phyloP scores from a whole-genome alignment of 2,888 invertebrate genomes.

The Apamea crenata region DNA sequence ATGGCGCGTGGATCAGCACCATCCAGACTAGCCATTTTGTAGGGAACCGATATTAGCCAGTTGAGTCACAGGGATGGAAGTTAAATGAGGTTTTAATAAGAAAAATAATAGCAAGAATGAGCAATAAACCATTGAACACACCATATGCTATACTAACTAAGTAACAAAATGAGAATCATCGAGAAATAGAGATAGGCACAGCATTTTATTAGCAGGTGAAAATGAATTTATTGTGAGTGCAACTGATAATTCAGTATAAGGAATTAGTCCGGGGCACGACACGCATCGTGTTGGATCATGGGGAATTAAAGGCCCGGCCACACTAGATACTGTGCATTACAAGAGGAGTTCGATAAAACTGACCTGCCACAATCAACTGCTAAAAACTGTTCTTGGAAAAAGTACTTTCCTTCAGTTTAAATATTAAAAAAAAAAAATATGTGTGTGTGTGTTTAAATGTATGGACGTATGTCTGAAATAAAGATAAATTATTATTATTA shows the following conservation, averaged over 20 bases:
- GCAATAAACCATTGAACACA: conserved; percentile 31
- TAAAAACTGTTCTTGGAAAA: not conserved
- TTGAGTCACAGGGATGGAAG: not conserved
- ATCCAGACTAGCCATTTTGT: not conserved
- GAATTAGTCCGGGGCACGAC: conserved; percentile 66
- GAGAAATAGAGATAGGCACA: conserved; percentile 63
- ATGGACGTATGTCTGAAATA: too few relatives aligned
- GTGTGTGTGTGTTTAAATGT: too few relatives aligned
- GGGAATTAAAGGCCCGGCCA: conserved; percentile 45
- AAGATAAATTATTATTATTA: too few relatives aligned
- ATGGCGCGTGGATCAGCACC: not conserved
- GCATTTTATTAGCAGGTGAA: conserved; percentile 57
- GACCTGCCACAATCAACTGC: not conserved
- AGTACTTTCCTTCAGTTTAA: not conserved
- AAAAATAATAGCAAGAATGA: not conserved
- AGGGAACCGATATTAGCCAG: not conserved
- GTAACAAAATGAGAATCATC: conserved; percentile 29
- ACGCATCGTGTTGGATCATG: conserved; percentile 59
- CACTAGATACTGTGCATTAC: conserved; percentile 11
- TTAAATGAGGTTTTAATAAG: not conserved
- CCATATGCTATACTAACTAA: conserved; percentile 1
- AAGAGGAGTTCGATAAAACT: not conserved
- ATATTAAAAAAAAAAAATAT: too few relatives aligned
- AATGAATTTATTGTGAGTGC: conserved; percentile 58
- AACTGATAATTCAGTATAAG: conserved; percentile 66